Conservation (phyloP, 2,113 vertebrate species). For the Gnathonemus longibarbis region DNA sequence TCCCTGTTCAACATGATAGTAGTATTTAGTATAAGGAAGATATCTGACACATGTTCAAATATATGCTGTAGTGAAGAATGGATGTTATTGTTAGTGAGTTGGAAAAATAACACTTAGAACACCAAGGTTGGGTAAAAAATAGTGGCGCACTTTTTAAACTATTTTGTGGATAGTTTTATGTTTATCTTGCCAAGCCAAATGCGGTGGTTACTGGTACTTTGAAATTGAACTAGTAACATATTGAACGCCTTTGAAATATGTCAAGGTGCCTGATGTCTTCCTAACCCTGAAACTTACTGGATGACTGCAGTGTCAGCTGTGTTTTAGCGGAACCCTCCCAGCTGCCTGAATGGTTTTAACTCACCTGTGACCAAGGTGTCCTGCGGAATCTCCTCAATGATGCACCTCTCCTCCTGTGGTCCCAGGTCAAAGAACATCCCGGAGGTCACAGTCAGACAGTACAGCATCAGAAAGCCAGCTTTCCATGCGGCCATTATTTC, state of each 20-base stretch:
- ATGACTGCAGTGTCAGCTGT: not conserved
- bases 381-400: conserved; percentile 79
- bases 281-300: not conserved
- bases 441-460: conserved; percentile 53
- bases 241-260: not conserved
- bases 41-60: not conserved
- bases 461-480: conserved; percentile 39
- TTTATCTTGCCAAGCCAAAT: not conserved
- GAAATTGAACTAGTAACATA: not conserved
- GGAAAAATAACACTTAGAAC: not conserved
- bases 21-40: not conserved
- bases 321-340: not conserved
- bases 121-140: not conserved
- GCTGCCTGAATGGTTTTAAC: conserved; percentile 28
- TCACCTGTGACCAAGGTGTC: conserved; percentile 75
- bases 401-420: conserved; percentile 80
- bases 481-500: conserved; percentile 43
- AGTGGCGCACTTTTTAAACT: not conserved
- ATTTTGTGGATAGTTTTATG: not conserved
- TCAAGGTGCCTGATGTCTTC: not conserved
- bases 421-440: conserved; percentile 79
- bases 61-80: not conserved
- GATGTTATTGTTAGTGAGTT: not conserved
- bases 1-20: not conserved
- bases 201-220: not conserved